A percentile compares a stretch with the other conserved stretches of the same genome.
These are phyloP conservation scores for Chunga burmeisteri DNA, from an alignment of 2,113 vertebrate species.

Conservation along the genomic window DNA sequence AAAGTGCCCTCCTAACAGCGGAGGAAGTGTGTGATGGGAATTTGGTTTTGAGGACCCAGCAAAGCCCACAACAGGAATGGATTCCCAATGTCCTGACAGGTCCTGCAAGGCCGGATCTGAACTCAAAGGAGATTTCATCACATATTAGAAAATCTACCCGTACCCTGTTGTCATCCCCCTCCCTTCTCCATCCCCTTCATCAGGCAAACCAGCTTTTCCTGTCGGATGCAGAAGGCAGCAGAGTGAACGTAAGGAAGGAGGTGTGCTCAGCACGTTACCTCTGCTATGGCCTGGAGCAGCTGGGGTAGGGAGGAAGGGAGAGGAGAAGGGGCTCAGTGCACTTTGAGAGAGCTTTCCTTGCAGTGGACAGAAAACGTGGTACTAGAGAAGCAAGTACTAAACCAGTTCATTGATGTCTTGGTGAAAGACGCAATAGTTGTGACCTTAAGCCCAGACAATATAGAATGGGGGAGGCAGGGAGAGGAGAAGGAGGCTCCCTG, in stretches of 20 bases:
- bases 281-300: not conserved
- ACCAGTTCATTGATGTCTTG: not conserved
- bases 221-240: not conserved
- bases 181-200: not conserved
- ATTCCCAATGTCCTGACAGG: not conserved
- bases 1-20: not conserved
- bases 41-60: not conserved
- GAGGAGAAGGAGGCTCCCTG: not conserved
- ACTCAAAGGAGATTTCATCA: not conserved
- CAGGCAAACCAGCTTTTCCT: not conserved
- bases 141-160: not conserved
- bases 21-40: not conserved
- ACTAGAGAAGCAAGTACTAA: not conserved
- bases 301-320: not conserved
- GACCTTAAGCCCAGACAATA: not conserved
- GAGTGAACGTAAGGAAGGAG: not conserved
- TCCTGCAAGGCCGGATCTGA: not conserved
- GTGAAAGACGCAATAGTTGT: not conserved
- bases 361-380: not conserved
- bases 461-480: not conserved
- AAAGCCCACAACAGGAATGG: not conserved
- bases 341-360: not conserved
- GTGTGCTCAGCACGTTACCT: not conserved
- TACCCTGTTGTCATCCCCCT: not conserved
- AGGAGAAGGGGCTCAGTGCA: not conserved